Evolutionary conservation across 1,140 invertebrate genomes (phyloP).

Genomic region (Pantala flavescens): DNA sequence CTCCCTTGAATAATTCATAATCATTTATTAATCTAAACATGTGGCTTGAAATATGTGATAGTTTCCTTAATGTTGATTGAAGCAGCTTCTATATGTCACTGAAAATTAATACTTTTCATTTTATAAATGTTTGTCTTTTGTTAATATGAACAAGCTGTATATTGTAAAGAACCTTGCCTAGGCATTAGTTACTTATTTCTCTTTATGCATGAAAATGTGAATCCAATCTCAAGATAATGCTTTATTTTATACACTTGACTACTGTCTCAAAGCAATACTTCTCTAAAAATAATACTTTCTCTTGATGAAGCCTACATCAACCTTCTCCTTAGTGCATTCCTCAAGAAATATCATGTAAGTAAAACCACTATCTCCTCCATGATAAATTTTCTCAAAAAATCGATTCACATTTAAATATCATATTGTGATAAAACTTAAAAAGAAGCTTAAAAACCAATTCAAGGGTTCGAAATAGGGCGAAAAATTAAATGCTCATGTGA

Average conservation of each 20-base stretch:
- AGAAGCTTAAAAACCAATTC: neutral
- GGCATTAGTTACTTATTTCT: neutral
- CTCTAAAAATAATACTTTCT: neutral
- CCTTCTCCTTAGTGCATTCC: neutral
- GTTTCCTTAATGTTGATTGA: neutral
- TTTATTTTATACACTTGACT: neutral
- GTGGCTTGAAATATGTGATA: neutral
- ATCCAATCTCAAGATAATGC: neutral
- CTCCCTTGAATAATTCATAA: neutral
- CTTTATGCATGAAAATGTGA: slow-evolving; percentile 3
- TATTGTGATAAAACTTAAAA: neutral
- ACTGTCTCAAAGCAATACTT: slow-evolving; percentile 6
- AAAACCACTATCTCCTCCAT: neutral
- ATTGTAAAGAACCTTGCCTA: slow-evolving; percentile 13
- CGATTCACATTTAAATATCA: neutral
- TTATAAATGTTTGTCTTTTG: slow-evolving; percentile 4
- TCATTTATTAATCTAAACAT: neutral
- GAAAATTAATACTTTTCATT: neutral
- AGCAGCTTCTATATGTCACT: neutral
- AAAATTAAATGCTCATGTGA: slow-evolving; percentile 7
- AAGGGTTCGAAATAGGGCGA: neutral
- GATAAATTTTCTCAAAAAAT: neutral
- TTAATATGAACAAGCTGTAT: neutral
- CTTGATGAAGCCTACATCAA: neutral
- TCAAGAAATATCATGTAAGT: neutral